phyloP scores from a whole-genome alignment of 1,140 invertebrate genomes.

The Dendroctonus valens region DNA sequence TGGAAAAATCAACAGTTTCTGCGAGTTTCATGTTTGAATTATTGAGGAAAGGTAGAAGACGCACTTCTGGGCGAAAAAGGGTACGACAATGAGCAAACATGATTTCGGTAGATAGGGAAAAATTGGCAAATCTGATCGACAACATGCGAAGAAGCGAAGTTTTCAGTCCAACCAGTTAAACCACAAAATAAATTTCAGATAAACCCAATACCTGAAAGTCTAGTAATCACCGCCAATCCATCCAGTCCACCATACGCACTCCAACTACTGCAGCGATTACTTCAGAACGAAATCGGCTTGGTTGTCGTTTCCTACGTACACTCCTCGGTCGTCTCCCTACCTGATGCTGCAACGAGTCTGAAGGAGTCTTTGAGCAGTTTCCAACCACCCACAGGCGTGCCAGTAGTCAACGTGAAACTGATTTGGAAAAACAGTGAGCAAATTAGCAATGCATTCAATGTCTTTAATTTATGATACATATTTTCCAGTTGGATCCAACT shows the following conservation, averaged over 20 bases:
- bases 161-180: no score
- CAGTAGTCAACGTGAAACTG: constrained; percentile 60
- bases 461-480: constrained; percentile 1
- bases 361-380: constrained; percentile 41
- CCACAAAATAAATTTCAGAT: neutral
- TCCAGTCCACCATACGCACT: constrained; percentile 66
- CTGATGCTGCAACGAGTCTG: constrained; percentile 47
- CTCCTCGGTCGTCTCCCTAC: constrained; percentile 58
- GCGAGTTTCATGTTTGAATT: no score
- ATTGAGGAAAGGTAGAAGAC: no score
- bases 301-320: constrained; percentile 61
- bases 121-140: no score
- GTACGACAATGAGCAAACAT: no score
- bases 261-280: constrained; percentile 58
- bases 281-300: constrained; percentile 52
- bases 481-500: constrained; percentile 38
- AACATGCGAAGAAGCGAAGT: no score
- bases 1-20: no score
- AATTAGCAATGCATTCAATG: neutral
- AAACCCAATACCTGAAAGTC: constrained; percentile 50
- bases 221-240: constrained; percentile 70
- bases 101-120: no score
- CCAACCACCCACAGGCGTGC: constrained; percentile 39
- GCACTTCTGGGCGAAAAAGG: no score
- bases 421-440: constrained; percentile 78